A percentile compares a stretch with the other conserved stretches of the same genome.
Conservation (phyloP, 2,797 vertebrate species). For the Eidolon dupreanum region DNA sequence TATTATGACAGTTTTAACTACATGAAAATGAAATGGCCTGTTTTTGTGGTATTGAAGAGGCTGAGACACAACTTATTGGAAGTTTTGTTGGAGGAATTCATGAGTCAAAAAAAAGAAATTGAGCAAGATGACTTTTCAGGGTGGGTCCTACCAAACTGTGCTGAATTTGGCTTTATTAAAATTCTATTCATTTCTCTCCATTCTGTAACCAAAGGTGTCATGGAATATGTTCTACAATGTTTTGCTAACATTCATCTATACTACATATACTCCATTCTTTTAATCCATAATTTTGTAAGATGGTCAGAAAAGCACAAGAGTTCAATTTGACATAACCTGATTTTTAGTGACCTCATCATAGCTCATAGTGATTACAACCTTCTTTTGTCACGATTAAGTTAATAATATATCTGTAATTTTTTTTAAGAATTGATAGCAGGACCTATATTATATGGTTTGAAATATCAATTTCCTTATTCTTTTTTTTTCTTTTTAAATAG, state of each 20-base stretch:
- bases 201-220: background rate
- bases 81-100: background rate
- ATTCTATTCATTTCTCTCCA: background rate
- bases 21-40: background rate
- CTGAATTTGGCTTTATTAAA: background rate
- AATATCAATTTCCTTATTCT: background rate
- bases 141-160: background rate
- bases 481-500: background rate
- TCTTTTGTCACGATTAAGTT: background rate
- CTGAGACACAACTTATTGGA: background rate
- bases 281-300: background rate
- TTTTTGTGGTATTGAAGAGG: background rate
- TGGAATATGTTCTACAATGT: background rate
- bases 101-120: background rate
- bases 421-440: background rate
- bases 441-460: background rate
- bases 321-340: background rate
- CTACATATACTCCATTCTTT: background rate
- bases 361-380: background rate
- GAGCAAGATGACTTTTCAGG: background rate
- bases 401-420: background rate
- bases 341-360: background rate
- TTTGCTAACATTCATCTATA: background rate
- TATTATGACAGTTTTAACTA: slow-evolving; percentile 4
- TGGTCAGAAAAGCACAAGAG: background rate